Conservation (phyloP, 2,797 vertebrate species). For the Schizopygopsis pylzovi region DNA sequence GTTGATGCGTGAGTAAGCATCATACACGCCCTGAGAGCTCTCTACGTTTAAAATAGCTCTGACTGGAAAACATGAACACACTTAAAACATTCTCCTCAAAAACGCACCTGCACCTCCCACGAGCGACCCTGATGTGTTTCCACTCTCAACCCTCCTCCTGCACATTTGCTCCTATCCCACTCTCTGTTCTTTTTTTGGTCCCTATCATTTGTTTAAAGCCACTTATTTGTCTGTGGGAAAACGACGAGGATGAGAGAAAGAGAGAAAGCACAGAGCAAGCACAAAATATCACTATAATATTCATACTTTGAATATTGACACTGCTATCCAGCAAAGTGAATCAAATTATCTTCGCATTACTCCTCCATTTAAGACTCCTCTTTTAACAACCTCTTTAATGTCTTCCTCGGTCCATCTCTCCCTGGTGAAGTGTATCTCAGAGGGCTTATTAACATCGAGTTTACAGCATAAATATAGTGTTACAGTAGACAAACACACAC, state of each 20-base stretch:
- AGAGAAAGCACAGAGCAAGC: not conserved
- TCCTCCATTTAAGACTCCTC: constrained; percentile 42
- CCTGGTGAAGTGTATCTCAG: constrained; percentile 2
- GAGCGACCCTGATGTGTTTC: constrained; percentile 5
- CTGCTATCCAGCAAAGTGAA: constrained; percentile 62
- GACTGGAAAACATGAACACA: constrained; percentile 21
- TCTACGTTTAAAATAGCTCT: constrained; percentile 51
- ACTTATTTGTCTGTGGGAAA: constrained; percentile 18
- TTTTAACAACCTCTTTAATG: constrained; percentile 36
- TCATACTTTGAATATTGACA: constrained; percentile 7
- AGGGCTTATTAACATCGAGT: constrained; percentile 26
- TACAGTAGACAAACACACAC: constrained; percentile 4
- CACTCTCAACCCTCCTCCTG: constrained; percentile 42
- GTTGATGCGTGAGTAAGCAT: constrained; percentile 37
- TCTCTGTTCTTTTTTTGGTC: constrained; percentile 10
- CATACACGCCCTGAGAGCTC: constrained; percentile 14
- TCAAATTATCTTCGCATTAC: constrained; percentile 72
- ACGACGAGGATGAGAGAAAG: not conserved
- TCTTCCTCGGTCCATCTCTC: constrained; percentile 28
- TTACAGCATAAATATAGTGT: constrained; percentile 8
- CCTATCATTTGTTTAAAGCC: constrained; percentile 6
- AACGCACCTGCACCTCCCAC: constrained; percentile 34
- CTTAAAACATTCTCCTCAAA: constrained; percentile 27
- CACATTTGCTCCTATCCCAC: constrained; percentile 22
- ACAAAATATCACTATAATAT: constrained; percentile 35